Evolutionary conservation across 2,113 vertebrate species (phyloP), one percentile per base, ranked within the genome.

Genomic region (Rhinolophus sinicus): DNA sequence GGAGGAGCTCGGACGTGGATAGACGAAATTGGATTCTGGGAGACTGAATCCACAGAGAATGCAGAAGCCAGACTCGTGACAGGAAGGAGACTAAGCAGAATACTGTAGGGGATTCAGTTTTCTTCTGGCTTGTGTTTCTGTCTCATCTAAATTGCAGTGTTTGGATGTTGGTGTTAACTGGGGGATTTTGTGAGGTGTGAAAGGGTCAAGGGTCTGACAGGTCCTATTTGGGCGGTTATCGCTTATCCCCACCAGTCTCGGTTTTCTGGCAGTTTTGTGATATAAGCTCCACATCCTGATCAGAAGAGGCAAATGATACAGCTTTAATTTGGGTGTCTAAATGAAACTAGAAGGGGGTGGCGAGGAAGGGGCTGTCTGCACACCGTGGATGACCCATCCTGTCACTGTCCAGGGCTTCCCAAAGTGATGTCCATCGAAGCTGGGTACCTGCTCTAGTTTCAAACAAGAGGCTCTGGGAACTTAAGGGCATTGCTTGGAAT

Each of bases 61-160:
- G 87, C 78, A 47, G 84, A 96, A 95, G 82, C 70, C 40, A n/a
- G 24, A 24, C 89, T 64, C 9, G 0, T 73, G 93, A 91, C 93
- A 11, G 52, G 69, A 70, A 24, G 26, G 54, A 4, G 33, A 5
- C 40, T 13, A 30, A 7, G 18, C 76, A 3, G 77, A 64, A 56
- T 64, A 28, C 67, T 65, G 60, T 76, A 47, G 67, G 84, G 22
- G 4, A 6, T 30, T 80, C 44, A 6, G 38, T 90, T 70, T 70
- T 62, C 35, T 16, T 30, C 78, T 67, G 52, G 47, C 56, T 40
- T 30, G 33, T 30, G 60, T 50, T 84, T 87, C 83, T 38, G 60
- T 47, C 76, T 47, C 64, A 2, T 26, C 38, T 26, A 47, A 62
- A 70, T 70, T 80, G 58, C 50, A 72, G 58, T 47, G 75, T 90